Base-by-base conservation (phyloP, 2,797 vertebrate species). In the Allobates femoralis region DNA sequence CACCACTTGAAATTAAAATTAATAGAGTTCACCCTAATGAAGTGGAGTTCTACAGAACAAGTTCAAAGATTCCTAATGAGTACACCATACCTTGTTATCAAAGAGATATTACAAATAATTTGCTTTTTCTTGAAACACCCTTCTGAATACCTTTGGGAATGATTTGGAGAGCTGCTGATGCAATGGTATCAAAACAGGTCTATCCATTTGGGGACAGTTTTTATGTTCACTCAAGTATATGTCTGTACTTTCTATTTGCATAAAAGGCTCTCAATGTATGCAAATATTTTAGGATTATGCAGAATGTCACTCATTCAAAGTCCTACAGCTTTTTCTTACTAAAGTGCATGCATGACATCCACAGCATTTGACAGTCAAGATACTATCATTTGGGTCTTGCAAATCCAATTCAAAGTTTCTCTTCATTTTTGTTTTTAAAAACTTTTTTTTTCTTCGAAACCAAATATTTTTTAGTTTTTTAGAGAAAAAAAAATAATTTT, bases 241-340 rank as follows among this genome's bases (percentile, higher is more conserved):
- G 46, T 15, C 77, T 56, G 81, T 75, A 84, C n/a, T 85, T 81
- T 50, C 32, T 50, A 75, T 85, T 80, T 85, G 78, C 86, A 85
- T 88, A 85, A 88, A 88, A 85, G 69, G 67, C 53, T 56, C 50
- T 66, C 50, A 76, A 88, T 81, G 32, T 85, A 88, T 88, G 82
- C 78, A 87, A 85, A 88, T 88, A 32, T 67, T 85, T 21, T 50
- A 56, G 62, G 50, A 88, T 85, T 85, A 88, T 88, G 58, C 86
- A 85, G 58, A 32, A 66, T 85, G 83, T 58, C 78, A 88, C 67
- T 81, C 46, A 81, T 60, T 80, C 19, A 56, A 26, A 81, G 78
- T 64, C 81, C 64, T 79, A 28, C 76, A 87, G 81, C 76, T 66
- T 56, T 74, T 79, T 80, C 53, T 46, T 46, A 46, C 53, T 80